Percentiles rank a stretch among this genome's conserved stretches.
Evolutionary conservation across 1,140 invertebrate species (phyloP).

Genomic region (Plectus sambesii): DNA sequence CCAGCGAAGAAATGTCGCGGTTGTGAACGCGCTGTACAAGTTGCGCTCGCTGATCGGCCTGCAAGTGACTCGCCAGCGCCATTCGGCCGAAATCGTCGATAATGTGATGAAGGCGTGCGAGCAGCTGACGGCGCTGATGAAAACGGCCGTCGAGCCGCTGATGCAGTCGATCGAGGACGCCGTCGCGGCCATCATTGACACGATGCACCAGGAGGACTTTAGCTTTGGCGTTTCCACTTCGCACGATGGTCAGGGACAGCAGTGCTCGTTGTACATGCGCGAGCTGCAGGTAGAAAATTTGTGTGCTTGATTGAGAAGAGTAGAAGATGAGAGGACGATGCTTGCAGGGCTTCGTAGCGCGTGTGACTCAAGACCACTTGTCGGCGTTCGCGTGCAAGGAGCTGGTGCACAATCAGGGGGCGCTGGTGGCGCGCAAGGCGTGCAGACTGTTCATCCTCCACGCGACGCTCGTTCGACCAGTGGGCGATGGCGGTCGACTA

Average conservation of each 20-base stretch:
- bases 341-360: no score
- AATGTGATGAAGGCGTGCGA: conserved; percentile 35
- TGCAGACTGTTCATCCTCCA: conserved; percentile 38
- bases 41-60: conserved; percentile 23
- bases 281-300: conserved; percentile 18
- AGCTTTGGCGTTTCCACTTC: no score
- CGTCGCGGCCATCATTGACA: no score
- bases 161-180: no score
- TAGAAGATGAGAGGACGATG: no score
- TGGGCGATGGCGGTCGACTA: conserved; percentile 3
- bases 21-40: conserved; percentile 36
- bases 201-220: no score
- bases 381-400: conserved; percentile 29
- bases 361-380: conserved; percentile 15
- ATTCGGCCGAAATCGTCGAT: conserved; percentile 7
- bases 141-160: no score
- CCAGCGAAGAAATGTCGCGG: conserved; percentile 31
- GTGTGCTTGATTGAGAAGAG: no score
- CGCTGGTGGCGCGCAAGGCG: conserved; percentile 29
- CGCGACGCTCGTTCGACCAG: conserved; percentile 29
- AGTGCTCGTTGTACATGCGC: no score
- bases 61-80: no score
- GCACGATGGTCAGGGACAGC: no score
- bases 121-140: no score
- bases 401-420: conserved; percentile 25